These are phyloP conservation scores for Cydia strobilella DNA, from an alignment of 1,140 invertebrate genomes.

Conservation along the genomic window DNA sequence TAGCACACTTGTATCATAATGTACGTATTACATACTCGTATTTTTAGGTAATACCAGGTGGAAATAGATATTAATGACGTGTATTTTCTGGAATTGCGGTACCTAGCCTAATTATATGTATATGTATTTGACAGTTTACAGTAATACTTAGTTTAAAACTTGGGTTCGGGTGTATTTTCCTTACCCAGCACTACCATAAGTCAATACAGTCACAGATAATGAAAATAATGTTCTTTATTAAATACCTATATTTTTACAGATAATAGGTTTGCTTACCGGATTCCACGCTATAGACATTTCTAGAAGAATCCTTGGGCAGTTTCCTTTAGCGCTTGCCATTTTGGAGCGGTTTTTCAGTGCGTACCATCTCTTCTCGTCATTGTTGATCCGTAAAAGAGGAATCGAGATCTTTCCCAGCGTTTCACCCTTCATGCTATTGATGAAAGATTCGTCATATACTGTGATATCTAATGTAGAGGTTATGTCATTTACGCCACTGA, in stretches of 20 bases:
- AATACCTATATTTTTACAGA: not conserved
- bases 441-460: constrained; percentile 66
- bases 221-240: too few relatives aligned
- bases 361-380: constrained; percentile 71
- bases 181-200: too few relatives aligned
- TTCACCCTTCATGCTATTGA: constrained; percentile 81
- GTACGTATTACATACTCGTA: too few relatives aligned
- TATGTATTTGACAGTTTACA: too few relatives aligned
- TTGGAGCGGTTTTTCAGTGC: constrained; percentile 63
- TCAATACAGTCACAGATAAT: too few relatives aligned
- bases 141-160: too few relatives aligned
- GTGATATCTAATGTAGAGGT: constrained; percentile 68
- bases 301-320: constrained; percentile 77
- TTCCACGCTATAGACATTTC: constrained; percentile 73
- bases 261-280: constrained; percentile 56
- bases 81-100: too few relatives aligned
- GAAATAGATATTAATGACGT: too few relatives aligned
- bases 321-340: constrained; percentile 59
- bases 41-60: too few relatives aligned
- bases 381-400: constrained; percentile 67
- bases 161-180: too few relatives aligned
- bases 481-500: constrained; percentile 64
- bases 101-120: too few relatives aligned
- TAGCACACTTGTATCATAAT: too few relatives aligned
- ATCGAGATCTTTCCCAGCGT: constrained; percentile 66